Evolutionary conservation across 2,113 vertebrate species (phyloP), one percentile per base, ranked within the genome.

Genomic region (Anhinga anhinga): DNA sequence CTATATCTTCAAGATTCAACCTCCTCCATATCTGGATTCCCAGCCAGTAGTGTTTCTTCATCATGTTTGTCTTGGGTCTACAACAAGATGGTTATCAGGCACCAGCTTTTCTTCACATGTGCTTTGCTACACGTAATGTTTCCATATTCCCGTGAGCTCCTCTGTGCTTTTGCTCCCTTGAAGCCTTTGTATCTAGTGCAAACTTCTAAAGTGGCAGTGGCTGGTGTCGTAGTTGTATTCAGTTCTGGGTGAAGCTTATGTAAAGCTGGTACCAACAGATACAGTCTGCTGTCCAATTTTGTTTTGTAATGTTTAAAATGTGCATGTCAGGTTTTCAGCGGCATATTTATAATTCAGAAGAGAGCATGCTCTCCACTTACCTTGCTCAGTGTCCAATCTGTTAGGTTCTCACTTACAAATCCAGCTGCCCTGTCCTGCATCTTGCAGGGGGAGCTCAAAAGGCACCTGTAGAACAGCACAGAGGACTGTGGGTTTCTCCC

Each of bases 21-120:
- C 17, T 56, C 9, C 11, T 66, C 32, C 18, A 5, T 62, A 13
- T 40, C 38, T 79, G 18, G 44, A 53, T 69, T 76, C 49, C 61
- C 4, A 25, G 27, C 36, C 91, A 42, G 47, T 81, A 52, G 29
- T 36, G 19, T 36, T 80, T 55, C 52, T 73, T 58, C 38, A 12
- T 27, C 13, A 9, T 13, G 23, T 47, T 71, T 19, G 26, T 16
- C 45, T 71, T 49, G 13, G 10, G 29, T 50, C 10, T 79, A 45
- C 62, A 32, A 63, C 23, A 36, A 40, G 27, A 19, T 52, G 0
- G 0, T 38, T 23, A 53, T 18, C 50, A 83, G 25, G 34, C 12
- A 50, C 36, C 3, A 19, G 40, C 19, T 56, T 74, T 55, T 69
- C 32, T 76, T 86, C 10, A n/a, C 1, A 2, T 52, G 56, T 45